Conservation (phyloP, 2,113 vertebrate species). For the Ascaphus truei region DNA sequence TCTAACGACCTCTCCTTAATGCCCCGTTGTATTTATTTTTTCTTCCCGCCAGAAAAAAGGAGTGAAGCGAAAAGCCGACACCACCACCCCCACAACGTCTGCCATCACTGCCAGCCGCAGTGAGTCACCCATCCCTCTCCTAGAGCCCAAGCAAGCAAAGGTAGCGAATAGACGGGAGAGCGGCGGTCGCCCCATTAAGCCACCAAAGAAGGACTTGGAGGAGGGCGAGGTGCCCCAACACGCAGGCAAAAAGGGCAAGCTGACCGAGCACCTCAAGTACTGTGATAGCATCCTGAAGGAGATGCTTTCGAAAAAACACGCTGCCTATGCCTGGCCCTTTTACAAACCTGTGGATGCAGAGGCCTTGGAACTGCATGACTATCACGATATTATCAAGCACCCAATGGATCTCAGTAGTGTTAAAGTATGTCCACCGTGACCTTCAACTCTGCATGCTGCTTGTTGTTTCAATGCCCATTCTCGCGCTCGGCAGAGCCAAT, state of each 20-base stretch:
- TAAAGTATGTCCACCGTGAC: slow-evolving; percentile 66
- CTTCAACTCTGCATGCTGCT: neutral
- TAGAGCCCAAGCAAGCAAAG: slow-evolving; percentile 76
- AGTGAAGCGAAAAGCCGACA: slow-evolving; percentile 94
- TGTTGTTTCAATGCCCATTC: too few species aligned
- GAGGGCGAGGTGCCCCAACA: slow-evolving; percentile 66
- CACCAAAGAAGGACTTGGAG: slow-evolving; percentile 72
- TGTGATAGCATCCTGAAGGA: slow-evolving; percentile 88
- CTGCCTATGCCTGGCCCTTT: slow-evolving; percentile 91
- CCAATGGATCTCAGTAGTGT: slow-evolving; percentile 97
- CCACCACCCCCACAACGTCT: slow-evolving; percentile 90
- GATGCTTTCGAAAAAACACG: slow-evolving; percentile 91
- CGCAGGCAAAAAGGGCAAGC: slow-evolving; percentile 61
- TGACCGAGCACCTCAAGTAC: slow-evolving; percentile 78
- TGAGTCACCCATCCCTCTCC: slow-evolving; percentile 61
- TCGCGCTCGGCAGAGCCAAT: neutral
- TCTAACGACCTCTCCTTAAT: too few species aligned
- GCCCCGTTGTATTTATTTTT: neutral
- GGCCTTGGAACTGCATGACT: slow-evolving; percentile 88
- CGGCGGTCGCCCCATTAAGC: slow-evolving; percentile 75
- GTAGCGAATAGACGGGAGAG: slow-evolving; percentile 70
- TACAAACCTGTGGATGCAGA: slow-evolving; percentile 91
- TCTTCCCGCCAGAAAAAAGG: slow-evolving; percentile 80
- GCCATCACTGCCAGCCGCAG: slow-evolving; percentile 78
- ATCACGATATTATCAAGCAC: slow-evolving; percentile 95